Evolutionary conservation across 2,888 invertebrate genomes (phyloP).

Genomic region (Drosophila recens): DNA sequence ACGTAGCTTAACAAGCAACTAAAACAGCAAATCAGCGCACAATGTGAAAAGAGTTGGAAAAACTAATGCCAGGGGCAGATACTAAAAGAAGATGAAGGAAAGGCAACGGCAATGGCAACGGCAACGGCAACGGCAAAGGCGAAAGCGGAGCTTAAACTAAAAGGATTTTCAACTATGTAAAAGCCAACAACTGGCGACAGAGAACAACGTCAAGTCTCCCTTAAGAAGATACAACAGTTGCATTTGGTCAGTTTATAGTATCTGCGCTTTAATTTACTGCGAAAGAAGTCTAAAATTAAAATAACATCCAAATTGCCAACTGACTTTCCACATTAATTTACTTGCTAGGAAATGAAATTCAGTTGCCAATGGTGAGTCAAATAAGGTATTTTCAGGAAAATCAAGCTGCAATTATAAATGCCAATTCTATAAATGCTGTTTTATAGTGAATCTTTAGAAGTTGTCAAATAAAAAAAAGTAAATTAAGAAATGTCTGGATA

Average conservation of each 20-base stretch:
- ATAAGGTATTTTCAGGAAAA: not conserved
- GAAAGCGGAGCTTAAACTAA: slow-evolving; percentile 48
- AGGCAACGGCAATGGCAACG: slow-evolving; percentile 4
- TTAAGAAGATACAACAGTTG: slow-evolving; percentile 13
- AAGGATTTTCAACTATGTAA: slow-evolving; percentile 53
- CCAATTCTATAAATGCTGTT: too few species aligned
- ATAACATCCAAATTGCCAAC: not conserved
- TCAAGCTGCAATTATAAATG: too few species aligned
- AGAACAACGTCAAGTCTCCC: slow-evolving; percentile 7
- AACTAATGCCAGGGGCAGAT: slow-evolving; percentile 32
- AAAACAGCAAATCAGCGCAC: slow-evolving; percentile 71
- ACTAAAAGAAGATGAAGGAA: not conserved
- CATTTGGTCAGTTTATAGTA: slow-evolving; percentile 2
- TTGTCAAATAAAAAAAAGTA: not conserved
- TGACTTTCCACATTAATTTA: not conserved
- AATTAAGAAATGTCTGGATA: too few species aligned
- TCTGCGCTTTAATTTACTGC: slow-evolving; percentile 11
- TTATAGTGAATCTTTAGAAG: not conserved
- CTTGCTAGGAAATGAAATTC: too few species aligned
- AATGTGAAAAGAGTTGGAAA: slow-evolving; percentile 68
- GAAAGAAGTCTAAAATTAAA: not conserved
- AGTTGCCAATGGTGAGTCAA: not conserved
- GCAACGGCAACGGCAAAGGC: slow-evolving; percentile 14
- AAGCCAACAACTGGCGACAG: slow-evolving; percentile 20
- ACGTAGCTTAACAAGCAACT: slow-evolving; percentile 72